Conservation (phyloP, 2,113 vertebrate species). For the Pseudopodoces humilis region DNA sequence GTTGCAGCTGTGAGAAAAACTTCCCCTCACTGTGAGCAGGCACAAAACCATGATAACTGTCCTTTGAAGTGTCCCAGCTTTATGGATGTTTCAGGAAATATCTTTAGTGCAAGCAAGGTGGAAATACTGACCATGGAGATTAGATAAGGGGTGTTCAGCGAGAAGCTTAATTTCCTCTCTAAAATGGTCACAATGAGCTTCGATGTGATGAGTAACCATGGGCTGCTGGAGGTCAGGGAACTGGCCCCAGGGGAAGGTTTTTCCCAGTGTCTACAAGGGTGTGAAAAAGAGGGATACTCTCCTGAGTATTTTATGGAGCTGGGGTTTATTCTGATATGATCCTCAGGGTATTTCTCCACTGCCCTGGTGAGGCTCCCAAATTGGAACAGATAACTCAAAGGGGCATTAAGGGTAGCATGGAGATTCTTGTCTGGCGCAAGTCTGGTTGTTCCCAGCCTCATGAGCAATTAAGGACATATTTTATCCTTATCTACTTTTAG, state of each 20-base stretch:
- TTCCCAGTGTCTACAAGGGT: not conserved
- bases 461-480: not conserved
- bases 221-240: not conserved
- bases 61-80: not conserved
- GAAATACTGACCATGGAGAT: not conserved
- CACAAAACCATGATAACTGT: not conserved
- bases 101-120: not conserved
- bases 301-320: not conserved
- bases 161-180: conserved; percentile 19
- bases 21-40: not conserved
- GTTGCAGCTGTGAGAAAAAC: not conserved
- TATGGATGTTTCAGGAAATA: not conserved
- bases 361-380: not conserved
- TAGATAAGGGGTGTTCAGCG: not conserved
- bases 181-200: not conserved
- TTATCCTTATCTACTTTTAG: not conserved
- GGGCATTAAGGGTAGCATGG: not conserved
- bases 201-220: not conserved
- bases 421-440: not conserved
- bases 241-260: not conserved
- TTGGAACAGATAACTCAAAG: not conserved
- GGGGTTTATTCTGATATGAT: not conserved
- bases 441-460: not conserved
- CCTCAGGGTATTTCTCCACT: not conserved
- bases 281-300: not conserved